phyloP scores from a whole-genome alignment of 2,888 invertebrate species.

The Diplolepis rosae region DNA sequence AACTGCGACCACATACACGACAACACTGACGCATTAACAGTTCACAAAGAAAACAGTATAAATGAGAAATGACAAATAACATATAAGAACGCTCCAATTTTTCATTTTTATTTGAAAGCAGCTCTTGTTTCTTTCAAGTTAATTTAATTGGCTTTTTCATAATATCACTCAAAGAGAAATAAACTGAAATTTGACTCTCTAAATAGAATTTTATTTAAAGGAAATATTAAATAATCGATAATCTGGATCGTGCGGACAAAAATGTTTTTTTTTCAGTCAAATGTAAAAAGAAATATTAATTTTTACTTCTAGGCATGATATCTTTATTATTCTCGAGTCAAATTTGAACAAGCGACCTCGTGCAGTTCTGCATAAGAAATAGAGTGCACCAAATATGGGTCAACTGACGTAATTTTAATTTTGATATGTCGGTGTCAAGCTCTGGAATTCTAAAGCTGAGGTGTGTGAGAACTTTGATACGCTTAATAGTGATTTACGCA shows the following conservation, averaged over 20 bases:
- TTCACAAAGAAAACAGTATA: not conserved
- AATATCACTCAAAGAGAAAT: not conserved
- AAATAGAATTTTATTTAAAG: not conserved
- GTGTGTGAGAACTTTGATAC: not conserved
- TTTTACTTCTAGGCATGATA: not conserved
- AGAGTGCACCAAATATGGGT: not conserved
- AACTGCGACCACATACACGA: constrained; percentile 44
- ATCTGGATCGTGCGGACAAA: too few relatives aligned
- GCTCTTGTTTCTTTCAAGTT: not conserved
- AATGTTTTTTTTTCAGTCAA: too few relatives aligned
- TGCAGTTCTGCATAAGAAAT: not conserved
- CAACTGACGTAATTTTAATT: constrained; percentile 1
- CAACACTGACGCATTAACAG: not conserved
- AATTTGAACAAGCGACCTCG: not conserved
- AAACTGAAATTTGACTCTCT: not conserved
- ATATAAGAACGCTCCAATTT: not conserved
- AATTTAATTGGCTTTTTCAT: not conserved
- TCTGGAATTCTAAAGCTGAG: not conserved
- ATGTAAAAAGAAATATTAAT: not conserved
- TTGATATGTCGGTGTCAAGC: constrained; percentile 2
- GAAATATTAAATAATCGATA: too few relatives aligned
- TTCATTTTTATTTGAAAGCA: not conserved
- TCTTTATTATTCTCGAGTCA: not conserved
- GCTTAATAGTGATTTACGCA: not conserved
- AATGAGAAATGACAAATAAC: not conserved